Conservation (phyloP, 1,140 invertebrate genomes). For the Bathynomus jamesi region DNA sequence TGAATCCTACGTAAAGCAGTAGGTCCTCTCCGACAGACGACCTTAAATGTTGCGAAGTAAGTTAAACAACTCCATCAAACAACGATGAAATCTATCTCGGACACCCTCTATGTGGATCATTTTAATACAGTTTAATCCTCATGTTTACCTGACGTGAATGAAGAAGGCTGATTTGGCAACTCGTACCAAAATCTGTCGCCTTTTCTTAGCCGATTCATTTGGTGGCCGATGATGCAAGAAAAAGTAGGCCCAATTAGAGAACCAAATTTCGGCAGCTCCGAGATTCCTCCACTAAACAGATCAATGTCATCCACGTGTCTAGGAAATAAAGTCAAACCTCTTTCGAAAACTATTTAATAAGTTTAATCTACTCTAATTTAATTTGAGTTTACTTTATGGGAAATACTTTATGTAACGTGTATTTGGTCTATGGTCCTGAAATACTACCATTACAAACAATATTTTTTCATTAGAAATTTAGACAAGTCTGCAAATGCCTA, state of each 20-base stretch:
- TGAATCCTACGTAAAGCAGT: too few species aligned
- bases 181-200: constrained; percentile 98
- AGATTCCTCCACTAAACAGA: constrained; percentile 87
- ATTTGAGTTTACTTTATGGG: background rate
- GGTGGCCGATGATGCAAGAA: constrained; percentile 90
- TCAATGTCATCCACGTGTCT: constrained; percentile 79
- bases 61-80: too few species aligned
- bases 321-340: constrained; percentile 21
- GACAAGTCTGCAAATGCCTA: background rate
- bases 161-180: constrained; percentile 80
- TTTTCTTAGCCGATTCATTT: constrained; percentile 80
- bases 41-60: too few species aligned
- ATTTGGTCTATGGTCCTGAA: constrained; percentile 14
- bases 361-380: background rate
- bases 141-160: constrained; percentile 67
- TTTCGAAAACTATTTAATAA: background rate
- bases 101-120: too few species aligned
- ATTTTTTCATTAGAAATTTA: background rate
- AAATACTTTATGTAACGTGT: constrained; percentile 9
- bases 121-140: too few species aligned
- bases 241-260: constrained; percentile 91
- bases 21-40: too few species aligned
- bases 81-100: too few species aligned
- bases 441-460: constrained; percentile 5
- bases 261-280: constrained; percentile 72